Conservation (phyloP, 2,797 vertebrate genomes). For the Sparus aurata region DNA sequence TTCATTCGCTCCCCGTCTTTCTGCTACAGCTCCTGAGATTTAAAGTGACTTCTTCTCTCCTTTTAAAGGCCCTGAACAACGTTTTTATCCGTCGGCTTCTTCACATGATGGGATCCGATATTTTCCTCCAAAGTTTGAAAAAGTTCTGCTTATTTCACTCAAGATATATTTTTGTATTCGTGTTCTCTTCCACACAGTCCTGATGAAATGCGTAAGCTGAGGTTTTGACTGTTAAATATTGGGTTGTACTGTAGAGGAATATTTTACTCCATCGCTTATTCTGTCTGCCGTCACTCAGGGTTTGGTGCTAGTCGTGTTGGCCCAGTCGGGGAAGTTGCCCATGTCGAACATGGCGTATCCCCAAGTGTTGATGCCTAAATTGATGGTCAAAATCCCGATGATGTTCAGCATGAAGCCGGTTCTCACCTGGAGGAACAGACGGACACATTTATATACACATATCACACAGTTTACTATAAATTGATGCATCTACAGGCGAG, state of each 20-base stretch:
- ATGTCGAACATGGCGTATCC: conserved; percentile 85
- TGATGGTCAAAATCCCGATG: conserved; percentile 89
- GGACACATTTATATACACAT: neutral
- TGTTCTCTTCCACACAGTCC: neutral
- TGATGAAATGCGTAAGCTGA: neutral
- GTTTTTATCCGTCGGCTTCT: neutral
- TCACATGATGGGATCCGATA: neutral
- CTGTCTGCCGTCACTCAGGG: conserved; percentile 34
- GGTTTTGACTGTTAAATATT: neutral
- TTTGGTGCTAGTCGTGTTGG: conserved; percentile 49
- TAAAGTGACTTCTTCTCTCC: neutral
- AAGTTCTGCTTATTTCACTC: neutral
- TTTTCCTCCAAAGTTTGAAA: neutral
- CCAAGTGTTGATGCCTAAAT: conserved; percentile 93
- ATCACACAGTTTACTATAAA: too few relatives aligned
- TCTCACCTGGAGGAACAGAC: conserved; percentile 84
- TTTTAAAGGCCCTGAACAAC: neutral
- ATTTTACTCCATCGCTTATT: neutral
- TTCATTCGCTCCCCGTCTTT: neutral
- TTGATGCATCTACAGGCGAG: too few relatives aligned
- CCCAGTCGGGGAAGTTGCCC: conserved; percentile 88
- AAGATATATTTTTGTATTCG: neutral
- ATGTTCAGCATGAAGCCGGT: conserved; percentile 91
- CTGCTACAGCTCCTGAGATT: neutral
- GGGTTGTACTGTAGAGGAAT: neutral